These are phyloP conservation scores for Tachina grossa DNA, from an alignment of 2,888 invertebrate genomes.

Conservation along the genomic window DNA sequence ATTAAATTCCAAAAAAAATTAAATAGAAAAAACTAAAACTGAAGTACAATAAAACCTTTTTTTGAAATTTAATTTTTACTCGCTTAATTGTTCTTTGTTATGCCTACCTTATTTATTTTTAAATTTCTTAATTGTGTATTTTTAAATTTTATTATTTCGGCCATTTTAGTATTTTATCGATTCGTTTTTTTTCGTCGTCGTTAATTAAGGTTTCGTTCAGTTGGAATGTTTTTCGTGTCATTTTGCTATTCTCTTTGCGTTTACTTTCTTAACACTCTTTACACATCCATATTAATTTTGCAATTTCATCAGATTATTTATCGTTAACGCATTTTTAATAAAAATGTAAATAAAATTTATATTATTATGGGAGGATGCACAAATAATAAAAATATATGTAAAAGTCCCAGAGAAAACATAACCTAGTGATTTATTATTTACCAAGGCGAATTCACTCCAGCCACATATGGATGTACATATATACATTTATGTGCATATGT, in stretches of 20 bases:
- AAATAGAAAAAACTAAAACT: not conserved
- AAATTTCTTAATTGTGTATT: slow-evolving; percentile 8
- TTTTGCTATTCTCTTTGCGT: slow-evolving; percentile 16
- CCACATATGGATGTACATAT: not conserved
- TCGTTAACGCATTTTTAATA: not conserved
- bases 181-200: slow-evolving; percentile 39
- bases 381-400: no score
- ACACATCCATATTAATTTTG: not conserved
- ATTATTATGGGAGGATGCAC: no score
- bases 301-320: not conserved
- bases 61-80: slow-evolving; percentile 58
- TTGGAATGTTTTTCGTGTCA: slow-evolving; percentile 49
- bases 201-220: slow-evolving; percentile 61
- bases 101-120: not conserved
- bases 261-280: slow-evolving; percentile 17
- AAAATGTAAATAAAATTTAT: no score
- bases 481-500: no score
- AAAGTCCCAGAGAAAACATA: no score
- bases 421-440: no score
- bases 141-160: slow-evolving; percentile 37
- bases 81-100: slow-evolving; percentile 20
- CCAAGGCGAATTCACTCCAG: not conserved
- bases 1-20: slow-evolving; percentile 42
- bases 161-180: slow-evolving; percentile 51
- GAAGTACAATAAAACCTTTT: not conserved